Conservation (phyloP, 2,797 vertebrate genomes). For the Chiloscyllium punctatum region DNA sequence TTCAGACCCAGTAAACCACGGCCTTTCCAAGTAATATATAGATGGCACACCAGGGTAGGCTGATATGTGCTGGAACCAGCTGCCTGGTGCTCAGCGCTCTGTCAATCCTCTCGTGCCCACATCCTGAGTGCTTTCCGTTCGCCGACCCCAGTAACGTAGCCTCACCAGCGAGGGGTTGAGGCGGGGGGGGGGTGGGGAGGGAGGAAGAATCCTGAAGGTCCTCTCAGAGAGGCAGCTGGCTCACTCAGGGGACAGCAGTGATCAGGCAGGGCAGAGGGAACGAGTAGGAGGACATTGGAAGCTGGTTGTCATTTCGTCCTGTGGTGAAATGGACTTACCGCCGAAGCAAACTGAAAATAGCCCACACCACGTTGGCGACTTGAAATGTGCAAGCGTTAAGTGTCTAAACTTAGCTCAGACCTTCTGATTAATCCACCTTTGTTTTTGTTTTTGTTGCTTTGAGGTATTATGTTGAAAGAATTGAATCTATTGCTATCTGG, state of each 20-base stretch:
- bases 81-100: background rate
- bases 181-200: background rate
- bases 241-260: background rate
- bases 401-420: conserved; percentile 3
- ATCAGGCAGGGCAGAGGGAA: background rate
- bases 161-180: background rate
- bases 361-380: background rate
- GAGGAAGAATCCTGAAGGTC: background rate
- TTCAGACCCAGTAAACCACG: background rate
- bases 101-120: background rate
- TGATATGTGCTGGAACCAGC: background rate
- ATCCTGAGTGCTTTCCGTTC: background rate
- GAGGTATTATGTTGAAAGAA: background rate
- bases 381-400: background rate
- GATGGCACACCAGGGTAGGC: background rate
- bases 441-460: conserved; percentile 3
- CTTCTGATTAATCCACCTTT: background rate
- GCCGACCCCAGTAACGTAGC: background rate
- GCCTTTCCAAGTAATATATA: background rate
- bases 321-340: background rate
- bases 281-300: background rate
- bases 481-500: background rate
- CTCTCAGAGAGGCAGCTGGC: background rate
- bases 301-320: background rate
- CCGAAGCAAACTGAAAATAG: background rate